Evolutionary conservation across 2,113 vertebrate genomes (phyloP), one percentile per base, ranked within the genome.

Genomic region (Neogobius melanostomus): DNA sequence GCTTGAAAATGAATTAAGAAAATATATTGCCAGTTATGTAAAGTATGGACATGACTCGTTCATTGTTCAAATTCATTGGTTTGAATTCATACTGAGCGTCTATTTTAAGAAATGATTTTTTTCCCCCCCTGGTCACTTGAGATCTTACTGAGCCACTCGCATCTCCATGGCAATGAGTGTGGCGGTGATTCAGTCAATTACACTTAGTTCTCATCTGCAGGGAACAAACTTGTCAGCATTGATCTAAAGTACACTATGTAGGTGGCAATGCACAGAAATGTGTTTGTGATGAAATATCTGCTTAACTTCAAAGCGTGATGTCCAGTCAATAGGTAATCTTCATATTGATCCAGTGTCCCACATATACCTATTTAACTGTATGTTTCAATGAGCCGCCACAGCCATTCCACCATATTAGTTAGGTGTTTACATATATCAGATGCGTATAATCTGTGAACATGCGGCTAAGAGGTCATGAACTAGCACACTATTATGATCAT

Each of bases 91-190:
- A 17, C 62, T 0, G 6, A 67, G 60, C 4, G 4, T 64, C 69
- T 88, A 83, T 88, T 87, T 83, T 72, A 77, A 80, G 85, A 82
- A n/a, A 75, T 71, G 72, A 72, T 71, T 66, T 67, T 79, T 83
- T 79, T 71, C 76, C 72, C 47, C 60, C 77, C 21, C 21, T 21
- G 63, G 70, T 74, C 59, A 73, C 72, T 4, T 77, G 81, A 75
- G 72, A 75, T 83, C 77, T 72, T 62, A 48, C 68, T 72, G 72
- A 65, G 72, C 72, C 79, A 86, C 76, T 71, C 81, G 71, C 77
- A 80, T 83, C 81, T 82, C 85, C 82, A 83, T 82, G 76, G 76
- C 71, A 79, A 83, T 65, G 62, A 47, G 46, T 17, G 64, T 44
- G 50, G 56, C 45, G 44, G 51, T 17, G 68, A 60, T 15, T 3